Base-by-base conservation (phyloP, 2,113 vertebrate genomes). In the Hystrix cristata region DNA sequence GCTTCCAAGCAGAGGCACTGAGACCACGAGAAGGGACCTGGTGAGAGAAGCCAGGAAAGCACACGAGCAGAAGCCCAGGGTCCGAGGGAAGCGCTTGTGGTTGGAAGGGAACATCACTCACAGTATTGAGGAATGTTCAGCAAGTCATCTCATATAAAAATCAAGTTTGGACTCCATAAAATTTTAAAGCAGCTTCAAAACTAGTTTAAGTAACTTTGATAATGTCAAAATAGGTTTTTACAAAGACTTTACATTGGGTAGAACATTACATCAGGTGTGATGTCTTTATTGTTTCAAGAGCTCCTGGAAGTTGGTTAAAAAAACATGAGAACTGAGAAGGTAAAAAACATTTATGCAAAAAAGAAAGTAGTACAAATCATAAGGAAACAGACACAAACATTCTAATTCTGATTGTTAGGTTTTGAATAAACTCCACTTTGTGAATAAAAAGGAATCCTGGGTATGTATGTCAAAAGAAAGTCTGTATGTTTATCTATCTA, bases 101-200 rank as follows among this genome's bases (percentile, higher is more conserved):
- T 29, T 48, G 1, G 16, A 0, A 9, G 11, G 9, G 16, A 57
- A 48, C 1, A 1, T 15, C 16, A 7, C 16, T 19, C 48, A 23
- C 9, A 0, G 23, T 76, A 29, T 55, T 21, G 43, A 43, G 31
- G 29, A 16, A 3, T 51, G 48, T 57, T 46, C 43, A 57, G 7
- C 7, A 5, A 67, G 46, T 12, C 12, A 14, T 34, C 10, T 31
- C 90, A 23, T 7, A 43, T 25, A 62, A 53, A 34, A 51, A 14
- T n/a, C 43, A 65, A n/a, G 10, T 60, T 90, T 57, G 53, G 25
- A 62, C 16, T 21, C 38, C 34, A 31, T 46, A 64, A 81, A 43
- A 51, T 23, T 46, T 91, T 60, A 53, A 87, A 88, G 34, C 6
- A 23, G 3, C 23, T 85, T 81, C 59, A 60, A 76, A 65, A 46